These are phyloP conservation scores for Ornithorhynchus anatinus DNA, from an alignment of 2,113 vertebrate genomes.

Conservation along the genomic window DNA sequence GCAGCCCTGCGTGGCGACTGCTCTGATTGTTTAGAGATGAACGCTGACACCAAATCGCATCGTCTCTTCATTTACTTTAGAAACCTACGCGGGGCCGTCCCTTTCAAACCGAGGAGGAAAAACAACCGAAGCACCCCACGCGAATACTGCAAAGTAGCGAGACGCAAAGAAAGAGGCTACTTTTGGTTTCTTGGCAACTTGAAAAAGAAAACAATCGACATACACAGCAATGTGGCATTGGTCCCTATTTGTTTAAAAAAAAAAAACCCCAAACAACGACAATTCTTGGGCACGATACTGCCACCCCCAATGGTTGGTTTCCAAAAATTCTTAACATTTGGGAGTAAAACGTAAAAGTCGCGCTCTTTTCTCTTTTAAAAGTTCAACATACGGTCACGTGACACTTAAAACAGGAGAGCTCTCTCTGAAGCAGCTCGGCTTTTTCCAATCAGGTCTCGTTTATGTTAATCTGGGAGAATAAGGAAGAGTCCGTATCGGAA, in stretches of 20 bases:
- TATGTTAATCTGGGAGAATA: constrained; percentile 70
- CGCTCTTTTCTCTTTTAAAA: constrained; percentile 61
- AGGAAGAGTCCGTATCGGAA: constrained; percentile 82
- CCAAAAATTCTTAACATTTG: constrained; percentile 54
- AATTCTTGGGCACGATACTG: constrained; percentile 59
- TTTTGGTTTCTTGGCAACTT: constrained; percentile 72
- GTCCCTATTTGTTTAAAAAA: constrained; percentile 65
- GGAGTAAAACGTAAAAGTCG: constrained; percentile 55
- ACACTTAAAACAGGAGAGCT: constrained; percentile 73
- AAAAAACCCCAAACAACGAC: constrained; percentile 11
- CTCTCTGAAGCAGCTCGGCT: constrained; percentile 76
- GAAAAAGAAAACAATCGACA: constrained; percentile 53
- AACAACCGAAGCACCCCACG: constrained; percentile 44
- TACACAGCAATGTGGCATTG: constrained; percentile 72
- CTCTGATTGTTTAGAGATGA: constrained; percentile 37
- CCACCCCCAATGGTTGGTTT: constrained; percentile 45
- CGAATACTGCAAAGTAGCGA: constrained; percentile 78
- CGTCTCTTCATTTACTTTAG: constrained; percentile 59
- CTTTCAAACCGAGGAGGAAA: constrained; percentile 58
- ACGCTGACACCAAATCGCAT: constrained; percentile 64
- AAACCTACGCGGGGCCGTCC: constrained; percentile 67
- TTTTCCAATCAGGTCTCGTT: constrained; percentile 58
- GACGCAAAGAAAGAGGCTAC: constrained; percentile 63
- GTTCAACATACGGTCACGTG: constrained; percentile 69
- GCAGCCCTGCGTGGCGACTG: constrained; percentile 1